phyloP scores from a whole-genome alignment of 2,113 vertebrate species.

The Muntiacus reevesi region DNA sequence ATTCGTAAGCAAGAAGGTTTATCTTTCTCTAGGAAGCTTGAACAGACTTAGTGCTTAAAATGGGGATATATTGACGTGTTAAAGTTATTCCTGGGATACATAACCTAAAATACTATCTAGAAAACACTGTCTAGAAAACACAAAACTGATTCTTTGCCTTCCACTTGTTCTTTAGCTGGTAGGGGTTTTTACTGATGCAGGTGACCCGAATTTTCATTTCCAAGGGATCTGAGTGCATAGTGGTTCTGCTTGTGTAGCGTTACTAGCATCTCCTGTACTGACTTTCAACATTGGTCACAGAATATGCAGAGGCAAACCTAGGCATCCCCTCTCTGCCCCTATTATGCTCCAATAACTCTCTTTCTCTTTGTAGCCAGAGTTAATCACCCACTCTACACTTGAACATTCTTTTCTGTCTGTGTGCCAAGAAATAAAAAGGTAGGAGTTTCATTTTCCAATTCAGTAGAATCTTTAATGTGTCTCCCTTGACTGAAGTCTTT shows the following conservation, averaged over 20 bases:
- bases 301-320: background rate
- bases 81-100: background rate
- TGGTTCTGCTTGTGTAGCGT: background rate
- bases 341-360: background rate
- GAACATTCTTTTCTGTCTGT: background rate
- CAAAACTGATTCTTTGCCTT: background rate
- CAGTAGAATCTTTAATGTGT: background rate
- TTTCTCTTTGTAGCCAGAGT: background rate
- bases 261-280: background rate
- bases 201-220: background rate
- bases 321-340: background rate
- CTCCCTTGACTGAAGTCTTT: background rate
- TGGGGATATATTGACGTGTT: background rate
- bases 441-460: background rate
- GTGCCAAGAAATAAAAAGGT: background rate
- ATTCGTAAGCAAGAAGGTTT: background rate
- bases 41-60: slow-evolving; percentile 29
- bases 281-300: background rate
- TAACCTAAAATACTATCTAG: background rate
- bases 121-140: background rate
- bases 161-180: background rate
- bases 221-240: background rate
- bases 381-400: background rate
- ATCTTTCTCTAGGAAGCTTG: background rate
- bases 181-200: background rate